Conservation (phyloP, 2,888 invertebrate genomes). For the Melieria picta region DNA sequence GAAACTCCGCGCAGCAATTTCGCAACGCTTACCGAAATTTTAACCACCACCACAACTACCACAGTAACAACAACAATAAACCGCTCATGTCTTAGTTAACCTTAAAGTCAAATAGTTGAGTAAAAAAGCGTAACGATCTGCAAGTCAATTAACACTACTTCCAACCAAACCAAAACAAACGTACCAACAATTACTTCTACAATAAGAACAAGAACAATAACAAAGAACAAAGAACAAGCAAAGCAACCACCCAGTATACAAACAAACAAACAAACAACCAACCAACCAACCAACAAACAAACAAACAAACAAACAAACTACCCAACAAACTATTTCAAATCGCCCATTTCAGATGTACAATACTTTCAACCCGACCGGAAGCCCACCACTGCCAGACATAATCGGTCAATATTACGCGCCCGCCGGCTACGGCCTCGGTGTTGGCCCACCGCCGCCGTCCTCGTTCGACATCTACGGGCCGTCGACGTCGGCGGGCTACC, state of each 20-base stretch:
- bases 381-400: slow-evolving; percentile 66
- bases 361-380: slow-evolving; percentile 63
- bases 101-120: not conserved
- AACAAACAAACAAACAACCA: slow-evolving; percentile 33
- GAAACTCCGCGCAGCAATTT: no score
- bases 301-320: slow-evolving; percentile 40
- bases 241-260: slow-evolving; percentile 1
- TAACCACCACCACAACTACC: not conserved
- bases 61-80: not conserved
- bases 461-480: slow-evolving; percentile 57
- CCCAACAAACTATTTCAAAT: slow-evolving; percentile 58
- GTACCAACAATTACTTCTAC: not conserved
- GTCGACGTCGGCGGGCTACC: slow-evolving; percentile 55
- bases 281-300: slow-evolving; percentile 28
- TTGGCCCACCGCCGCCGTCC: slow-evolving; percentile 39
- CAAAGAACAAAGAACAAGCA: slow-evolving; percentile 29
- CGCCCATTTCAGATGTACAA: slow-evolving; percentile 68
- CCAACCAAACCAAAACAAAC: slow-evolving; percentile 28
- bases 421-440: slow-evolving; percentile 39
- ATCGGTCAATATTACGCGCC: slow-evolving; percentile 62
- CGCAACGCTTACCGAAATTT: not conserved
- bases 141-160: slow-evolving; percentile 7
- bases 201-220: slow-evolving; percentile 27
- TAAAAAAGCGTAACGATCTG: not conserved
- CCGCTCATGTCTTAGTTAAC: no score